Evolutionary conservation across 2,888 invertebrate species (phyloP).

Genomic region (Trissolcus brochymenae): DNA sequence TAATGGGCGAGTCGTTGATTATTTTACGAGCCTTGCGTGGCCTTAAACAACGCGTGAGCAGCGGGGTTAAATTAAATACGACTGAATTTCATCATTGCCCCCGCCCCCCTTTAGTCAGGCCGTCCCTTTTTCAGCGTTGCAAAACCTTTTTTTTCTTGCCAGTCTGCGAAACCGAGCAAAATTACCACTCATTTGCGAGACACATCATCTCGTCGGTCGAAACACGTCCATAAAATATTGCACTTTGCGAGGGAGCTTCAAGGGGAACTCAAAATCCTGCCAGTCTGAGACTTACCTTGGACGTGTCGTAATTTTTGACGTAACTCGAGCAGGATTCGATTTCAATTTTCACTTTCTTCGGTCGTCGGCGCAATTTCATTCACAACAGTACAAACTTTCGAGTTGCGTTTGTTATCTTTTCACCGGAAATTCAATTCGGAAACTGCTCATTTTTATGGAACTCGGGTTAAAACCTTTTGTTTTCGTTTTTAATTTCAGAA

Average conservation of each 20-base stretch:
- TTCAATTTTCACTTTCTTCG: slow-evolving; percentile 40
- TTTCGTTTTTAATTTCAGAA: background rate
- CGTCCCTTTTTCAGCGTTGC: slow-evolving; percentile 14
- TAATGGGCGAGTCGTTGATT: slow-evolving; percentile 51
- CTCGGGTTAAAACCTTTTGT: background rate
- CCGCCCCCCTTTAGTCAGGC: slow-evolving; percentile 1
- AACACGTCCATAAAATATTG: slow-evolving; percentile 11
- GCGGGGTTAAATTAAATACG: slow-evolving; percentile 43
- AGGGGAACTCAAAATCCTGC: slow-evolving; percentile 10
- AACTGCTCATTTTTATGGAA: background rate
- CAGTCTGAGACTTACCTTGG: slow-evolving; percentile 30
- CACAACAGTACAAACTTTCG: slow-evolving; percentile 20
- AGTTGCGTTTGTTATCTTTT: slow-evolving; percentile 14
- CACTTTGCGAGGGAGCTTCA: slow-evolving; percentile 1
- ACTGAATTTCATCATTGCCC: slow-evolving; percentile 34
- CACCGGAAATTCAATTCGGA: slow-evolving; percentile 16
- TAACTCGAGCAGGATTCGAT: slow-evolving; percentile 38
- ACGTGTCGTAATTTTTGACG: slow-evolving; percentile 45
- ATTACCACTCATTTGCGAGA: slow-evolving; percentile 9
- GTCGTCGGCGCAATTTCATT: slow-evolving; percentile 34
- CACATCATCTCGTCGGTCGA: slow-evolving; percentile 12
- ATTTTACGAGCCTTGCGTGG: slow-evolving; percentile 49
- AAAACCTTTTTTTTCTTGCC: slow-evolving; percentile 10
- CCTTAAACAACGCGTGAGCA: slow-evolving; percentile 25
- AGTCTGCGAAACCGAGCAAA: slow-evolving; percentile 18